Conservation (phyloP, 2,797 vertebrate genomes). For the Neoniphon sammara region DNA sequence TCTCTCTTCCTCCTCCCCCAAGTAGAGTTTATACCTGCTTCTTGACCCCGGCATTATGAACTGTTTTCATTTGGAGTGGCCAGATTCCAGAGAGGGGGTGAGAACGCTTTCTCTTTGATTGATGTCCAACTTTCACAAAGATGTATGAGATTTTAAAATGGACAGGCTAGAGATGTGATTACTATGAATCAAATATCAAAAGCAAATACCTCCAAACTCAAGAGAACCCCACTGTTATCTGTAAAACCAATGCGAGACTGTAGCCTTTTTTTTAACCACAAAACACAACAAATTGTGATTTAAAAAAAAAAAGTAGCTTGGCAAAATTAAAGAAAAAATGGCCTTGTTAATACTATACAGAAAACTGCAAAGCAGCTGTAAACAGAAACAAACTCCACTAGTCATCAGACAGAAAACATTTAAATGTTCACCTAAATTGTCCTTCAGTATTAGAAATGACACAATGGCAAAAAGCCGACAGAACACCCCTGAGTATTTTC, state of each 20-base stretch:
- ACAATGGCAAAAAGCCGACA: no score
- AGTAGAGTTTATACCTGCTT: conserved; percentile 38
- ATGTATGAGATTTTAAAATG: conserved; percentile 50
- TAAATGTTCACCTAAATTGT: no score
- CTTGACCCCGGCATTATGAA: conserved; percentile 42
- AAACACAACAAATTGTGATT: no score
- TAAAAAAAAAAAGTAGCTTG: no score
- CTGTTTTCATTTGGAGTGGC: conserved; percentile 37
- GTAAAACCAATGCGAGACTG: background rate
- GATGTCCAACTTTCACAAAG: conserved; percentile 37
- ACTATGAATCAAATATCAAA: background rate
- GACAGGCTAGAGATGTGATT: background rate
- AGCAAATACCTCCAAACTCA: background rate
- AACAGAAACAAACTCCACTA: no score
- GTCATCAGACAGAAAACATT: no score
- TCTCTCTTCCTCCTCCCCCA: background rate
- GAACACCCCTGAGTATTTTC: no score
- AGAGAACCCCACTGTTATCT: background rate
- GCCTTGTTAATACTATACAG: no score
- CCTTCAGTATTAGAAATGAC: no score
- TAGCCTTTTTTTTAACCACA: background rate
- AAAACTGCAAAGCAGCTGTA: no score
- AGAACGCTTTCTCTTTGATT: conserved; percentile 40
- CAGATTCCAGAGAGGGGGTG: conserved; percentile 22
- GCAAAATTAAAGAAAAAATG: no score